Percentiles rank a stretch among this genome's conserved stretches.
These are phyloP conservation scores for Nycticorax nycticorax DNA, from an alignment of 2,113 vertebrate species.

Conservation along the genomic window DNA sequence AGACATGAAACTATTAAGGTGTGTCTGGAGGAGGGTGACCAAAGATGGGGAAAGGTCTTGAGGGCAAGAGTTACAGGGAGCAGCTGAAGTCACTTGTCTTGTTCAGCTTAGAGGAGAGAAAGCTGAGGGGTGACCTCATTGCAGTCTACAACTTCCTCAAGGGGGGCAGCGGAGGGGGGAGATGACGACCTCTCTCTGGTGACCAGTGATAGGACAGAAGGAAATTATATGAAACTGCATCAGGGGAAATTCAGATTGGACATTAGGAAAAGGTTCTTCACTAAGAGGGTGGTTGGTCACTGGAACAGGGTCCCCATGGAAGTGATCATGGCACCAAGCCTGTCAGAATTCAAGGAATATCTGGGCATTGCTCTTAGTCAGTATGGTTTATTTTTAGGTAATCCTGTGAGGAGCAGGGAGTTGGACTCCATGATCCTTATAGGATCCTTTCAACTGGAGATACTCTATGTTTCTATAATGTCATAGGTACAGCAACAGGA, in stretches of 20 bases:
- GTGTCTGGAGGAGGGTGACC: neutral
- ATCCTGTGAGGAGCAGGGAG: neutral
- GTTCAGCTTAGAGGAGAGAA: neutral
- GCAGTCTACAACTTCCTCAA: neutral
- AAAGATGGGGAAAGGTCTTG: neutral
- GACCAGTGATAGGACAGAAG: neutral
- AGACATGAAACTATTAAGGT: neutral
- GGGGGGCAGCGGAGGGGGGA: rapidly evolving
- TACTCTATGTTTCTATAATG: too few species aligned
- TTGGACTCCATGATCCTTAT: neutral
- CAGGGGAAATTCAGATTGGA: neutral
- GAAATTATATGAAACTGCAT: neutral
- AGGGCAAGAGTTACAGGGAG: neutral
- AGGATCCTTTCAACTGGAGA: too few species aligned
- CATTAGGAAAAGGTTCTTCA: neutral
- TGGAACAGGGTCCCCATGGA: neutral
- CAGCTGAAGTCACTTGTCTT: neutral
- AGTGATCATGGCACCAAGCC: neutral
- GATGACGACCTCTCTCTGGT: neutral
- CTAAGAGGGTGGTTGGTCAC: neutral
- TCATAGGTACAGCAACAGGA: too few species aligned
- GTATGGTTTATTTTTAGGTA: neutral
- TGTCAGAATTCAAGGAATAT: neutral
- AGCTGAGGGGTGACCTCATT: neutral
- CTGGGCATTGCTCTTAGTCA: neutral